Conservation (phyloP, 2,113 vertebrate species). For the Oncorhynchus keta region DNA sequence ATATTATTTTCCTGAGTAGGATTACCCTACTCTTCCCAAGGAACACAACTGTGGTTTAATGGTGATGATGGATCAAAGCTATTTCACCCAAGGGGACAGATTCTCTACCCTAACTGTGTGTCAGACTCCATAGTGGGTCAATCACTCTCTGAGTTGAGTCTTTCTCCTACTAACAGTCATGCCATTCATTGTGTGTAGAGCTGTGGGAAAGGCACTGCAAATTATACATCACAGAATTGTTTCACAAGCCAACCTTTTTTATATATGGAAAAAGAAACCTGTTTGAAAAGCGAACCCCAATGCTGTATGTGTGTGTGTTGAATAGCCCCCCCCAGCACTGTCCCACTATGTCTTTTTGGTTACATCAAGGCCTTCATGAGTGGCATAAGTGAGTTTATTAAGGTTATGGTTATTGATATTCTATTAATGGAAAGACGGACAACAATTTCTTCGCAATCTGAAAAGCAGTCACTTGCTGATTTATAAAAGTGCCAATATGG, state of each 20-base stretch:
- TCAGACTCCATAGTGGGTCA: not conserved
- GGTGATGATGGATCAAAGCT: not conserved
- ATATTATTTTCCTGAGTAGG: no score
- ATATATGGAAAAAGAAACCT: slow-evolving; percentile 14
- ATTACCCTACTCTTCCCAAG: not conserved
- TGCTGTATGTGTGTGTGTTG: slow-evolving; percentile 15
- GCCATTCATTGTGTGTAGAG: not conserved
- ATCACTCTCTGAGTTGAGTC: not conserved
- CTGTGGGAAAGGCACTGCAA: not conserved
- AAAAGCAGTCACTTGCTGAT: slow-evolving; percentile 6
- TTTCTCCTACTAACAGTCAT: not conserved
- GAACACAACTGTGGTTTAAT: not conserved
- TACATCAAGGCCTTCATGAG: slow-evolving; percentile 49
- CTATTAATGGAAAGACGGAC: slow-evolving; percentile 13
- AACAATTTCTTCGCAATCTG: slow-evolving; percentile 2
- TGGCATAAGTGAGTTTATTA: slow-evolving; percentile 27
- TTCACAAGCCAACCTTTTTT: slow-evolving; percentile 5
- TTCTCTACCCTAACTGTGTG: not conserved
- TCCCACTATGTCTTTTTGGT: slow-evolving; percentile 34
- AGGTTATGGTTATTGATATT: slow-evolving; percentile 33
- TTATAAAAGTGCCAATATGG: slow-evolving; percentile 58
- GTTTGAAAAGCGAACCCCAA: slow-evolving; percentile 11
- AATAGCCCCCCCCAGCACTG: slow-evolving; percentile 19
- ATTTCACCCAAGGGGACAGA: not conserved
- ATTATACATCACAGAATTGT: not conserved